Evolutionary conservation across 2,888 invertebrate species (phyloP).

Genomic region (Cyclophora albipunctata): DNA sequence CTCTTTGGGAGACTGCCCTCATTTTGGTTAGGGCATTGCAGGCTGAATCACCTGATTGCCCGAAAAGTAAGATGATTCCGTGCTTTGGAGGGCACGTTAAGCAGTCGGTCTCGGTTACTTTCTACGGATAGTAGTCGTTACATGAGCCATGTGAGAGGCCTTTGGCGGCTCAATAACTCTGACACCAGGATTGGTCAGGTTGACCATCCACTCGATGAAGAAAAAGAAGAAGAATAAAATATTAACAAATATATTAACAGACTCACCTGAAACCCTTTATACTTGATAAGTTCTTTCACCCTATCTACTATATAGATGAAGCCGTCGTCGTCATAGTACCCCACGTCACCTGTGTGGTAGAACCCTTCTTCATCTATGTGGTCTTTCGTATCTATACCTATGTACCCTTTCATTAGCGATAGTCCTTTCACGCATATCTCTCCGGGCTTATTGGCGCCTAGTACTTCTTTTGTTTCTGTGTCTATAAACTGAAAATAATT

Average conservation of each 20-base stretch:
- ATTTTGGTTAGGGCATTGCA: too few species aligned
- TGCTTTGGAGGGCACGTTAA: too few species aligned
- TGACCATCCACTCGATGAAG: too few species aligned
- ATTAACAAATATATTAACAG: background rate
- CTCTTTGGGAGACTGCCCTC: too few species aligned
- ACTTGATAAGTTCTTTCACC: conserved; percentile 60
- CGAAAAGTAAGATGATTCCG: too few species aligned
- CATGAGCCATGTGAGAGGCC: too few species aligned
- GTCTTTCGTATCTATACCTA: conserved; percentile 50
- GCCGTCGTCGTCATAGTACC: conserved; percentile 51
- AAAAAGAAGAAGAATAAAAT: background rate
- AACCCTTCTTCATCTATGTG: conserved; percentile 87
- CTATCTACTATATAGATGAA: conserved; percentile 52
- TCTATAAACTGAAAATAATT: conserved; percentile 61
- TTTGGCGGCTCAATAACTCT: too few species aligned
- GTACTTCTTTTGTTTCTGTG: conserved; percentile 72
- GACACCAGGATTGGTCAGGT: too few species aligned
- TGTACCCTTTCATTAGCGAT: conserved; percentile 87
- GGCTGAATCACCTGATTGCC: too few species aligned
- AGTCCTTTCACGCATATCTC: conserved; percentile 88
- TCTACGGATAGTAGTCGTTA: too few species aligned
- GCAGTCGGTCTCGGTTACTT: too few species aligned
- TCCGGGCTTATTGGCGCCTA: conserved; percentile 81
- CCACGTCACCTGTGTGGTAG: conserved; percentile 78
- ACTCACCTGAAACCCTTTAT: conserved; percentile 55